Conservation (phyloP, 2,113 vertebrate genomes). For the Chinchilla lanigera region DNA sequence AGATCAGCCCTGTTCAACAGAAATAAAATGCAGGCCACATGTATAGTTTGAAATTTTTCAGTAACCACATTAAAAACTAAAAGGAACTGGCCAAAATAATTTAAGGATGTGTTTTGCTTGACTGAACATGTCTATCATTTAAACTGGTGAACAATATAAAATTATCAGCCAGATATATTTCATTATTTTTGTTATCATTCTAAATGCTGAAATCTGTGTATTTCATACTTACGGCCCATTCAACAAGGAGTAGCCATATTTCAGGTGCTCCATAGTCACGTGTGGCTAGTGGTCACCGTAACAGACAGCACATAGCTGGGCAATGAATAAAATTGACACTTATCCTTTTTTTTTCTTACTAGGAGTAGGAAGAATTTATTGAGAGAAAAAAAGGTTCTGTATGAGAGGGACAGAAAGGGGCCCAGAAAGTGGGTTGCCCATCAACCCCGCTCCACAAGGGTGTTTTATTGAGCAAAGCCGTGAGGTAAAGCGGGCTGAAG, state of each 20-base stretch:
- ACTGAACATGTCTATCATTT: background rate
- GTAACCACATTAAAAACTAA: background rate
- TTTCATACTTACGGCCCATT: background rate
- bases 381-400: too few species aligned
- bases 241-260: background rate
- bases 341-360: background rate
- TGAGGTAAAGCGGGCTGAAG: too few species aligned
- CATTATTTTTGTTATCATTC: background rate
- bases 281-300: background rate
- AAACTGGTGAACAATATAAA: background rate
- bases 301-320: background rate
- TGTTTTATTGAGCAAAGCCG: too few species aligned
- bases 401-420: too few species aligned
- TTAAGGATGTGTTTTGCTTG: background rate
- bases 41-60: background rate
- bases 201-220: background rate
- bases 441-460: too few species aligned
- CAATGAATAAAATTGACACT: background rate
- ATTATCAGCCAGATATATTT: background rate
- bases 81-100: background rate
- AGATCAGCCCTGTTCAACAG: background rate
- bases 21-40: background rate
- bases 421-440: too few species aligned
- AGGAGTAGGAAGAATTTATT: too few species aligned
- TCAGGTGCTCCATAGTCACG: background rate